Base-by-base conservation (phyloP, 2,888 invertebrate genomes). In the Panzeria rudis region DNA sequence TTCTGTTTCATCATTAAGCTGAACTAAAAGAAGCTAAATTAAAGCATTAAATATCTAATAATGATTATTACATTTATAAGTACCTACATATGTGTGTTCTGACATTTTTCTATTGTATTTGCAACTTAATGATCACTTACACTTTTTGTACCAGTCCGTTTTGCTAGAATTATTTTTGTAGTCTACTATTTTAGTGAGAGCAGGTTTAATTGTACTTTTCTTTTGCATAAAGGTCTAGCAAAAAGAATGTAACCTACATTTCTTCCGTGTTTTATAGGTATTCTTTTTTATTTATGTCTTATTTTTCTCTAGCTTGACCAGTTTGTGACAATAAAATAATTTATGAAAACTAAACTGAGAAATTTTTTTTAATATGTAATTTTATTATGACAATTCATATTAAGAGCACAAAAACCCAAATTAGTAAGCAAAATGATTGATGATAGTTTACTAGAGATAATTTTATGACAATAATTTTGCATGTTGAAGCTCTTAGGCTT, bases 171-270 rank as follows among this genome's bases (percentile, higher is more conserved):
- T 41, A 2, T 29, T 76, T 52, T 44, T 66, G 7, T 11, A 64
- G 25, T 29, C 17, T 7, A 2, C 20, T 50, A 20, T n/a, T 44
- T 44, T 44, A 44, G 5, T 41, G 41, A 6, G 44, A 44, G n/a
- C 5, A 44, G 1, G 17, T n/a, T 29, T 47, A 32, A 11, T 54
- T 56, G 0, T 41, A 6, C 1, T 35, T 11, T 23, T 17, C 29
- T 54, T 3, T 25, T 52, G n/a, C n/a, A n/a, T 15, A 11, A 23
- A 50, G 15, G 17, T 66, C 32, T n/a, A 9, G n/a, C 5, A 50
- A 41, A 29, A 50, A 61, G 13, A 68, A 68, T 41, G 29, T 52
- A 66, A 61, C 61, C 50, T 59, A 38, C 20, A 75, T 81, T 73
- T 81, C 11, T 59, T 25, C n/a, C n/a, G 17, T 61, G 61, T 25